Percentiles rank a stretch among this genome's conserved stretches.
Conservation (phyloP, 2,113 vertebrate species). For the Gymnobelideus leadbeateri region DNA sequence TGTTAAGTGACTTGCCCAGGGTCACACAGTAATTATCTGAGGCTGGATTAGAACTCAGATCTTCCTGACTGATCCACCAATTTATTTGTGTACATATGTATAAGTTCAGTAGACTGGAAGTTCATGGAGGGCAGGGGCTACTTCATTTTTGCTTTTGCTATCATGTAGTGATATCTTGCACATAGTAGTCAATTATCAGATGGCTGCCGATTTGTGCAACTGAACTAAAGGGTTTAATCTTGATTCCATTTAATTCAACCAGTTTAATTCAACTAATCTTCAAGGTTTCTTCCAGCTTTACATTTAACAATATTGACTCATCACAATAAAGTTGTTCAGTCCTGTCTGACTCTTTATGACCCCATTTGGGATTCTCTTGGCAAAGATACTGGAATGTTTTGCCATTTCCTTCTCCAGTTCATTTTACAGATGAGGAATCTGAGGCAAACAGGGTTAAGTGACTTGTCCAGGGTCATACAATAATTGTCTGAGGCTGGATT, state of each 20-base stretch:
- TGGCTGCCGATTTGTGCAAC: neutral
- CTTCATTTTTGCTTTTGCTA: neutral
- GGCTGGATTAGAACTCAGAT: neutral
- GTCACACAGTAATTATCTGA: neutral
- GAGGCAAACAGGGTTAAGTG: no score
- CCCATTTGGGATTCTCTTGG: neutral
- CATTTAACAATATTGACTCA: neutral
- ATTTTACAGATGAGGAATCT: neutral
- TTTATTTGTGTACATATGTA: neutral
- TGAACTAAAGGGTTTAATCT: neutral
- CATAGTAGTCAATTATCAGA: no score
- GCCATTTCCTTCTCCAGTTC: neutral
- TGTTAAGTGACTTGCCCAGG: neutral
- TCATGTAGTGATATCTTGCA: neutral
- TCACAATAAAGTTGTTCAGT: neutral
- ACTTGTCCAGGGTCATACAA: neutral
- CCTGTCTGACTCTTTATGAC: neutral
- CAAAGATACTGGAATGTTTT: neutral
- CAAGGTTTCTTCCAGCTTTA: neutral
- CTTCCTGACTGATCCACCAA: neutral
- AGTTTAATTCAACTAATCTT: neutral
- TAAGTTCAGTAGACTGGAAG: neutral
- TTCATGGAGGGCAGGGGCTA: neutral
- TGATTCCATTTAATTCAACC: neutral
- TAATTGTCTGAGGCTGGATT: neutral